Conservation (phyloP, 2,888 invertebrate genomes). For the Subacronicta megacephala region DNA sequence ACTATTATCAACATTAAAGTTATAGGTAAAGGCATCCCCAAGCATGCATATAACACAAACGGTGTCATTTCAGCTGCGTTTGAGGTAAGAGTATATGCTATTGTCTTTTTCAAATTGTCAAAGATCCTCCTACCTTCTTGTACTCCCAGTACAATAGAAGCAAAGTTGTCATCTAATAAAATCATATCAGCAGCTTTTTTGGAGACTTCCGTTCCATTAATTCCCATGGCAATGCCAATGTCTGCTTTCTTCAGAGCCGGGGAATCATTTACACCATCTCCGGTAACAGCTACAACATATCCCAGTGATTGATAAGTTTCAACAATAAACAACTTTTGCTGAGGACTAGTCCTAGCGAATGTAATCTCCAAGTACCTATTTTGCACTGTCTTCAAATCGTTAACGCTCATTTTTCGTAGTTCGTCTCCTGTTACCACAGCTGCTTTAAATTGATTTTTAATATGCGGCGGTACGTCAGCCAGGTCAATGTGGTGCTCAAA, state of each 20-base stretch:
- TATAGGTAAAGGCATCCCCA: constrained; percentile 94
- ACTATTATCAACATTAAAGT: constrained; percentile 90
- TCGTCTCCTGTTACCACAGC: constrained; percentile 87
- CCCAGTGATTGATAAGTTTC: constrained; percentile 95
- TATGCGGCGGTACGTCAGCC: constrained; percentile 83
- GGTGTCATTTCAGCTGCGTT: constrained; percentile 96
- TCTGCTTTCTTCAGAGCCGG: constrained; percentile 96
- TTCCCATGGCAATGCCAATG: constrained; percentile 95
- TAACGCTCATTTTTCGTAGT: constrained; percentile 88
- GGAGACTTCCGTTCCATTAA: constrained; percentile 93
- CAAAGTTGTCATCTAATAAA: constrained; percentile 96
- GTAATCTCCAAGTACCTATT: constrained; percentile 92
- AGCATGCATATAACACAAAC: constrained; percentile 93
- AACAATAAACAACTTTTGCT: constrained; percentile 92
- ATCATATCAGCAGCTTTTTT: constrained; percentile 98
- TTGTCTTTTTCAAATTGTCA: constrained; percentile 96
- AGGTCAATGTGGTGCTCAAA: constrained; percentile 89
- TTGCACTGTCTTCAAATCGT: constrained; percentile 90
- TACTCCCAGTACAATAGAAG: constrained; percentile 95
- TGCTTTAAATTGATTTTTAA: constrained; percentile 79
- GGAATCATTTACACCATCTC: constrained; percentile 97
- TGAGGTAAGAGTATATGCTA: constrained; percentile 95
- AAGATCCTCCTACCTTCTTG: constrained; percentile 95
- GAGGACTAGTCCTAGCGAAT: constrained; percentile 93
- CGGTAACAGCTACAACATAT: constrained; percentile 95